Base-by-base conservation (phyloP, 2,888 invertebrate species). In the Drosophila mimica region DNA sequence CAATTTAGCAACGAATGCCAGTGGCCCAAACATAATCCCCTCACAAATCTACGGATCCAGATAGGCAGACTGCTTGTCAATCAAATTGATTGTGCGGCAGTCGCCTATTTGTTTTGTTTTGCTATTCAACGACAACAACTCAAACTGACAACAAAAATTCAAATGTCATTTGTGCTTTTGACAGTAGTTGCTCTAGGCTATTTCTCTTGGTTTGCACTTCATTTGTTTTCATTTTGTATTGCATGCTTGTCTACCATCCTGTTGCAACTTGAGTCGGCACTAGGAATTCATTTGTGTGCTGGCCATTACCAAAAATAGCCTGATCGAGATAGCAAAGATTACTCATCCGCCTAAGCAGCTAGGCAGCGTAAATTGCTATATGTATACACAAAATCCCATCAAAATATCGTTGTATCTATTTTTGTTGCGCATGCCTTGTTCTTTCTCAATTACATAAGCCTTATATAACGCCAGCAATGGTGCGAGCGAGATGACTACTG, bases 371-470 rank as follows among this genome's bases (percentile, higher is more conserved):
- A 57, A 49, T 54, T 34, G 20, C 13, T 40, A 30, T 59, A 62
- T 49, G 30, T 59, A 62, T 49, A 58, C 33, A 66, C 25, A 31
- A 68, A 40, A 68, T 57, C 68, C 28, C 46, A 52, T 38, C 30
- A 48, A 54, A 62, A 52, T 60, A 65, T 75, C 62, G 49, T 33
- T 40, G 70, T 70, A 66, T 76, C 84, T 89, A 85, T 88, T 85
- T 84, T 74, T 60, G 63, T 65, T 57, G 87, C 88, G 87, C 87
- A 81, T 88, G 86, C 83, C 76, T 69, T 70, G 38, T 68, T 61
- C 52, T 61, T 70, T 76, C 76, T 73, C 74, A 58, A 79, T 90
- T 90, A 91, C 89, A 90, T 90, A 91, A 90, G 81, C 52, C 78
- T 91, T 91, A 90, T 91, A 90, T 91, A 90, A 90, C 46, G 53